Evolutionary conservation across 2,113 vertebrate genomes (phyloP).

Genomic region (Cranoglanis bouderius): DNA sequence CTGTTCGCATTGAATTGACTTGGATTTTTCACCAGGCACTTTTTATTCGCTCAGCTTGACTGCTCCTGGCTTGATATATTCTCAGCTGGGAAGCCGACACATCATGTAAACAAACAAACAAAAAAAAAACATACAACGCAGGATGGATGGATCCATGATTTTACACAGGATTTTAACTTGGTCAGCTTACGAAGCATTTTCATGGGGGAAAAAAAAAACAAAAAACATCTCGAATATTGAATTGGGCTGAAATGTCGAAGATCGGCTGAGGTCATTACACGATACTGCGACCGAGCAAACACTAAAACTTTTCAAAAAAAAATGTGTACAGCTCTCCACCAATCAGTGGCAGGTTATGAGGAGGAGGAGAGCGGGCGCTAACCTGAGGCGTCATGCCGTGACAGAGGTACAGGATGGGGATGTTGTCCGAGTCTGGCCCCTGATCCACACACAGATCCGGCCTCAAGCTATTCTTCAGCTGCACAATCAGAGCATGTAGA

Average conservation of each 20-base stretch:
- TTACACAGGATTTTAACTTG: neutral
- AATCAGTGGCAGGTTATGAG: neutral
- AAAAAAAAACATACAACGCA: neutral
- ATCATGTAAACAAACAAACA: too few species aligned
- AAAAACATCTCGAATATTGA: neutral
- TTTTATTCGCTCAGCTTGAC: neutral
- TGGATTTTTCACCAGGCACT: neutral
- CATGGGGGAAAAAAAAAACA: too few species aligned
- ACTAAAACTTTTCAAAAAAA: neutral
- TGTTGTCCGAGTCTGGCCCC: slow-evolving; percentile 89
- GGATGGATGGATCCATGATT: neutral
- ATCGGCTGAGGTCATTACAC: neutral
- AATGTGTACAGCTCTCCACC: neutral
- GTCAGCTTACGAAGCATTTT: neutral
- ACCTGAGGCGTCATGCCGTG: slow-evolving; percentile 96
- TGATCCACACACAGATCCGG: slow-evolving; percentile 93
- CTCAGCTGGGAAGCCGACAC: neutral
- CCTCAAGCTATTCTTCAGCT: slow-evolving; percentile 91
- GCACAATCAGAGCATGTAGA: slow-evolving; percentile 10
- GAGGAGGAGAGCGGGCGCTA: slow-evolving; percentile 59
- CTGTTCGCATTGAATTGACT: neutral
- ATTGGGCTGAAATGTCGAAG: neutral
- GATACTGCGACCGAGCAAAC: neutral
- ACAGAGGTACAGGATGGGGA: slow-evolving; percentile 92
- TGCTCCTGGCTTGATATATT: neutral